phyloP scores from a whole-genome alignment of 2,113 vertebrate genomes.

The Laticauda colubrina region DNA sequence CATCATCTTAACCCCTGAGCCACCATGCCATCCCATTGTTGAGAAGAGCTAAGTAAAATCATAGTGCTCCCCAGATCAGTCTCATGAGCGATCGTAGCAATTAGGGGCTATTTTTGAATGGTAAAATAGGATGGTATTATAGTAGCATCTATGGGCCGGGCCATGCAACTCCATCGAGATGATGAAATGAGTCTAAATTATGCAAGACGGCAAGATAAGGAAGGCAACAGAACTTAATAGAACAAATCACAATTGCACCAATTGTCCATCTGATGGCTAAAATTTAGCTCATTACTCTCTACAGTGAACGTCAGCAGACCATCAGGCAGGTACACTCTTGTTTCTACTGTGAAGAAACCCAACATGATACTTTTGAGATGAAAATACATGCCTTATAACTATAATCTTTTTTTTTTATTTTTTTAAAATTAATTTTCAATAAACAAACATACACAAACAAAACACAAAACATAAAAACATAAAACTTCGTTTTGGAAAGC shows the following conservation, averaged over 20 bases:
- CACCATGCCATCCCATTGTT: background rate
- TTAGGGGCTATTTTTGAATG: background rate
- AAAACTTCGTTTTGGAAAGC: too few species aligned
- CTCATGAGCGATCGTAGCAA: background rate
- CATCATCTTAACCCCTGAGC: background rate
- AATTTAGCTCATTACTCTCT: background rate
- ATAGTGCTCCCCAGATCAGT: background rate
- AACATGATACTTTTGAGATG: background rate
- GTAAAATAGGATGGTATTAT: background rate
- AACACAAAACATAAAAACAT: too few species aligned
- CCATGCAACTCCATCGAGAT: background rate
- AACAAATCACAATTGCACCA: background rate
- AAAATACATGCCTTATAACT: background rate
- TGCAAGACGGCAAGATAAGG: background rate
- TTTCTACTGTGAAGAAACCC: background rate
- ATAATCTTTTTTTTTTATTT: background rate
- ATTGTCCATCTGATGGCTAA: background rate
- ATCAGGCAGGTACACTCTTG: background rate
- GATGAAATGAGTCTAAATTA: background rate
- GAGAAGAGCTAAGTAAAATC: background rate
- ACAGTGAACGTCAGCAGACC: background rate
- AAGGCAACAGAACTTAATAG: background rate
- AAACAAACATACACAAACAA: too few species aligned
- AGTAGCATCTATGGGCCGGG: background rate
- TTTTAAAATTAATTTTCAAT: too few species aligned